A percentile compares a stretch with the other conserved stretches of the same genome.
Conservation (phyloP, 2,888 invertebrate species). For the Seladonia tumulorum region DNA sequence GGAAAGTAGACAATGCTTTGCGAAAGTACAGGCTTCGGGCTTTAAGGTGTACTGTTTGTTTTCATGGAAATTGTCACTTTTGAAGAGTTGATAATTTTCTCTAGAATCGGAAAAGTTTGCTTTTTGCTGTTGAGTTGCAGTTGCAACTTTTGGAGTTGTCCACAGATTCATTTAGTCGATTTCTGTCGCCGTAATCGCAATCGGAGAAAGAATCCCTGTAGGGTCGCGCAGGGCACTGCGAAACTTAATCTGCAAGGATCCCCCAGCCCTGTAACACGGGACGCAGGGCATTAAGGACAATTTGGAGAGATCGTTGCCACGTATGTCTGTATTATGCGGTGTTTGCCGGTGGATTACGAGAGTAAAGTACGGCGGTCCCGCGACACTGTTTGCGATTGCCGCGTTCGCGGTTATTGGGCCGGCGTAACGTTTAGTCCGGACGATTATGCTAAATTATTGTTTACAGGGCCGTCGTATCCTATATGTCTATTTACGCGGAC, state of each 20-base stretch:
- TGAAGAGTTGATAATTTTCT: neutral
- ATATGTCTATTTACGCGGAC: constrained; percentile 71
- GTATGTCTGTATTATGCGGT: constrained; percentile 81
- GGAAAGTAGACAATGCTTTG: no score
- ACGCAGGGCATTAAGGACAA: constrained; percentile 60
- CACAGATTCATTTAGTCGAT: no score
- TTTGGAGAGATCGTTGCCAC: constrained; percentile 73
- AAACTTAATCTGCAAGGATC: constrained; percentile 13
- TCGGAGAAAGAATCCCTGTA: constrained; percentile 23
- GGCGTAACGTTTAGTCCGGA: constrained; percentile 72
- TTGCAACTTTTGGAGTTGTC: no score
- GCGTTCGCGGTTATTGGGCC: constrained; percentile 79
- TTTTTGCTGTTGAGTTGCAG: no score
- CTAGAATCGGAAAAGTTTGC: neutral
- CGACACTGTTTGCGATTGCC: constrained; percentile 78
- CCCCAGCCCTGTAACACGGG: neutral
- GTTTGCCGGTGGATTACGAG: constrained; percentile 80
- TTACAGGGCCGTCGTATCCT: constrained; percentile 70
- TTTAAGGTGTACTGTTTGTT: neutral
- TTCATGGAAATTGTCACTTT: neutral
- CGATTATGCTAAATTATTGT: constrained; percentile 81
- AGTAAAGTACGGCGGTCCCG: constrained; percentile 77
- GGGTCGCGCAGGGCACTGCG: neutral
- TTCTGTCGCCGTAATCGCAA: neutral
- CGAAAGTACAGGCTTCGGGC: neutral